Conservation (phyloP, 2,797 vertebrate species). For the Oreonectes daqikongensis region DNA sequence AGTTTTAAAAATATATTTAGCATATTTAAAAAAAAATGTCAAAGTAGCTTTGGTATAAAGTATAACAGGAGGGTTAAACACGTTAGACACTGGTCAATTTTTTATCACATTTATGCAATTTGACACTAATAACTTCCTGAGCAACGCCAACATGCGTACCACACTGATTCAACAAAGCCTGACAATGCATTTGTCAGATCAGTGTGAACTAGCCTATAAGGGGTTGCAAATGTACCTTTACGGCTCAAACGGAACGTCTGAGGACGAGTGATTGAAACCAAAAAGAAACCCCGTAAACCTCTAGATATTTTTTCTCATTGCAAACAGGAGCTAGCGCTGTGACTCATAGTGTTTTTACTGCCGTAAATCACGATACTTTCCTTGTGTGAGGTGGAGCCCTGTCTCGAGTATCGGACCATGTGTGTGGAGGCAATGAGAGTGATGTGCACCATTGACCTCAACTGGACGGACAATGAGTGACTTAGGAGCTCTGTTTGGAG, state of each 20-base stretch:
- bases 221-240: not conserved
- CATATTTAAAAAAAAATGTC: too few species aligned
- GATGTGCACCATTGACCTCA: not conserved
- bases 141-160: too few species aligned
- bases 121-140: too few species aligned
- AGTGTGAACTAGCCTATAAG: not conserved
- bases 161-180: too few species aligned
- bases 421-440: slow-evolving; percentile 1
- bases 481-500: not conserved
- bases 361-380: slow-evolving; percentile 25
- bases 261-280: not conserved
- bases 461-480: not conserved
- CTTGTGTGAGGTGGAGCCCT: slow-evolving; percentile 11
- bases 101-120: too few species aligned
- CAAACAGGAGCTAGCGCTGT: slow-evolving; percentile 1
- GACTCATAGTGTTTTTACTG: slow-evolving; percentile 34
- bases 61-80: too few species aligned
- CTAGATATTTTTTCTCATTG: slow-evolving; percentile 2
- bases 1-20: too few species aligned
- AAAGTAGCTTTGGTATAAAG: too few species aligned
- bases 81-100: too few species aligned
- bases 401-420: not conserved
- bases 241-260: not conserved
- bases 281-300: not conserved
- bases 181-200: too few species aligned